These are phyloP conservation scores for Beroe forskalii DNA, from an alignment of 37 sponge, comb jelly and placozoan genomes.

Conservation along the genomic window DNA sequence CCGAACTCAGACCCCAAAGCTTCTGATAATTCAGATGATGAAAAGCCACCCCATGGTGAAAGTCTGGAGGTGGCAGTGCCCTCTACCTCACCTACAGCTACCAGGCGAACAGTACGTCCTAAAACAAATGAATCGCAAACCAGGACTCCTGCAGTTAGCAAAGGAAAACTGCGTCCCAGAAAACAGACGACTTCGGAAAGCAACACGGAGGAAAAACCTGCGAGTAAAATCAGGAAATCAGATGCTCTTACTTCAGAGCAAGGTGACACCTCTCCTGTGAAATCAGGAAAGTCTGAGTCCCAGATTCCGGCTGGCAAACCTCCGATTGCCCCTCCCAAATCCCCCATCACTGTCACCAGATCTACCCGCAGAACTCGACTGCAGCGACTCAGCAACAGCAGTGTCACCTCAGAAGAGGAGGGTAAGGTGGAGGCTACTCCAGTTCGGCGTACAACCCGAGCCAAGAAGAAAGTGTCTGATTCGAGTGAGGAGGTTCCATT, in stretches of 20 bases:
- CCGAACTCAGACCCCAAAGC: background rate
- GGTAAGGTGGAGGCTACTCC: background rate
- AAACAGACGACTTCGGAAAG: conserved; percentile 2
- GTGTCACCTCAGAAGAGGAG: background rate
- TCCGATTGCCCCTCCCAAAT: background rate
- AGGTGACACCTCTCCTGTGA: background rate
- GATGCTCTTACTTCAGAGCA: background rate
- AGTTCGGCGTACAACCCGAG: background rate
- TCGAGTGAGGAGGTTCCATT: background rate
- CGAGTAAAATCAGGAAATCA: background rate
- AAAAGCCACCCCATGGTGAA: background rate
- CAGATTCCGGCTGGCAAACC: background rate
- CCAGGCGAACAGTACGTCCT: background rate
- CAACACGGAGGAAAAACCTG: conserved; percentile 19
- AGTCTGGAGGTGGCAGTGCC: no score
- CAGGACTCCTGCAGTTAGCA: background rate
- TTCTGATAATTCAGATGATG: background rate
- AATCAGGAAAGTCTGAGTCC: background rate
- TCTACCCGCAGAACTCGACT: background rate
- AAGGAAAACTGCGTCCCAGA: background rate
- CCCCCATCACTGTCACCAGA: background rate
- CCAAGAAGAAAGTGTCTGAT: background rate
- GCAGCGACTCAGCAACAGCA: background rate
- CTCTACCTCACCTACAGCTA: background rate
- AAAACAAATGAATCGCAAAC: background rate